A percentile compares a stretch with the other conserved stretches of the same genome.
Evolutionary conservation across 2,797 vertebrate species (phyloP).

Genomic region (Sebastes taczanowskii): DNA sequence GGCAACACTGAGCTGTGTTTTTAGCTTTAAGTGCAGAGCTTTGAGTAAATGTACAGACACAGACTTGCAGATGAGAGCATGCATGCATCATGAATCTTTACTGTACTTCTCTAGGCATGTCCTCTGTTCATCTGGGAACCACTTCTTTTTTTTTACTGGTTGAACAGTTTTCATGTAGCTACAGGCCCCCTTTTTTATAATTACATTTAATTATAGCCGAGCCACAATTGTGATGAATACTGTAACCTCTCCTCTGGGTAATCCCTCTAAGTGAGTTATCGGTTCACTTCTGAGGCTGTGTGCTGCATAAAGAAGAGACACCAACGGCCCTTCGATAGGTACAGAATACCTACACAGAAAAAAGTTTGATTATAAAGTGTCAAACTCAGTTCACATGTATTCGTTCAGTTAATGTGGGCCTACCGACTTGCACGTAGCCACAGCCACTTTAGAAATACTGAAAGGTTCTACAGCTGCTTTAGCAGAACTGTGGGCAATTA

Average conservation of each 20-base stretch:
- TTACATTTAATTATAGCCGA: slow-evolving; percentile 66
- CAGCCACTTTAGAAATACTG: slow-evolving; percentile 7
- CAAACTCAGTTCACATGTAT: slow-evolving; percentile 23
- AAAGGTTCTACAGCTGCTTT: slow-evolving; percentile 11
- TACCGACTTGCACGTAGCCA: background rate
- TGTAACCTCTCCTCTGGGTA: slow-evolving; percentile 40
- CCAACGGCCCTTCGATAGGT: slow-evolving; percentile 18
- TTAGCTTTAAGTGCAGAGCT: background rate
- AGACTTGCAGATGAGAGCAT: slow-evolving; percentile 1
- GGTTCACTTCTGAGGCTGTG: slow-evolving; percentile 49
- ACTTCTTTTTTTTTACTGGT: slow-evolving; percentile 29
- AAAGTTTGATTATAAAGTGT: slow-evolving; percentile 22
- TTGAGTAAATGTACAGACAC: background rate
- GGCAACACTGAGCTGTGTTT: too few species aligned
- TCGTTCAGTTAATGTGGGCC: slow-evolving; percentile 7
- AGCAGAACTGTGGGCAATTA: slow-evolving; percentile 27
- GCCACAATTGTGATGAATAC: slow-evolving; percentile 57
- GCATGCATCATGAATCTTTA: slow-evolving; percentile 39
- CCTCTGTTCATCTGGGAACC: slow-evolving; percentile 30
- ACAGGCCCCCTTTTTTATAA: slow-evolving; percentile 50
- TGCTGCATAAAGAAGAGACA: slow-evolving; percentile 28
- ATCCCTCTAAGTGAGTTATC: slow-evolving; percentile 54
- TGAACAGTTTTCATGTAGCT: slow-evolving; percentile 56
- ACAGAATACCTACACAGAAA: slow-evolving; percentile 7
- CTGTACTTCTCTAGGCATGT: slow-evolving; percentile 18